A percentile compares a stretch with the other conserved stretches of the same genome.
Conservation (phyloP, 2,797 vertebrate genomes). For the Nannoperca obscura region DNA sequence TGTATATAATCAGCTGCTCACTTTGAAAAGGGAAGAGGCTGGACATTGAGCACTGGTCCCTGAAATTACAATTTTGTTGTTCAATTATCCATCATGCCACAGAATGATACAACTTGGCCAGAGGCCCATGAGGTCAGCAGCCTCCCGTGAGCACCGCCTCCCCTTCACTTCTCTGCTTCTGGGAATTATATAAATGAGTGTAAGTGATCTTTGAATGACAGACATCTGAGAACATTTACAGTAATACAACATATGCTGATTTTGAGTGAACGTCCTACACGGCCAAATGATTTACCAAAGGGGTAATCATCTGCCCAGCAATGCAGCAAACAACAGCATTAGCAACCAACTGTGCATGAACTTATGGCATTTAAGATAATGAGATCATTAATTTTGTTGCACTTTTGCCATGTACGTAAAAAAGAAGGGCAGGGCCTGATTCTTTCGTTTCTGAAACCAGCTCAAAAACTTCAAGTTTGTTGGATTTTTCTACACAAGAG, state of each 20-base stretch:
- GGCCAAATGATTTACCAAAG: constrained; percentile 46
- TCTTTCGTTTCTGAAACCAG: constrained; percentile 41
- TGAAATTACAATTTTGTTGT: constrained; percentile 84
- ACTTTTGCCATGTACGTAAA: constrained; percentile 7
- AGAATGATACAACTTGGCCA: constrained; percentile 70
- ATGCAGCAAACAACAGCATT: constrained; percentile 49
- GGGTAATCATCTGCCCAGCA: constrained; percentile 40
- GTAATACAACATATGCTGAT: constrained; percentile 6
- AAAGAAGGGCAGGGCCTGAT: constrained; percentile 13
- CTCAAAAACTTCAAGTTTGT: background rate
- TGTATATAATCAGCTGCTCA: constrained; percentile 64
- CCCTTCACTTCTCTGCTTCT: constrained; percentile 33
- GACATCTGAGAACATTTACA: constrained; percentile 45
- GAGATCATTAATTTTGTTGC: constrained; percentile 64
- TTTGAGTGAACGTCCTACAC: constrained; percentile 35
- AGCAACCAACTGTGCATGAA: constrained; percentile 68
- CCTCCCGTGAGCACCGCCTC: constrained; percentile 23
- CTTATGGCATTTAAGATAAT: constrained; percentile 69
- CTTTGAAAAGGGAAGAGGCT: constrained; percentile 60
- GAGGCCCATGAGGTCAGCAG: constrained; percentile 55
- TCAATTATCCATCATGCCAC: constrained; percentile 80
- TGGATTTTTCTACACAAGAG: constrained; percentile 10
- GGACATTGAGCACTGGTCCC: constrained; percentile 75
- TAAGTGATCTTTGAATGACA: constrained; percentile 43
- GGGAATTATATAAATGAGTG: constrained; percentile 43